These are phyloP conservation scores for Aphrophora alni DNA, from an alignment of 2,888 invertebrate genomes.

Conservation along the genomic window DNA sequence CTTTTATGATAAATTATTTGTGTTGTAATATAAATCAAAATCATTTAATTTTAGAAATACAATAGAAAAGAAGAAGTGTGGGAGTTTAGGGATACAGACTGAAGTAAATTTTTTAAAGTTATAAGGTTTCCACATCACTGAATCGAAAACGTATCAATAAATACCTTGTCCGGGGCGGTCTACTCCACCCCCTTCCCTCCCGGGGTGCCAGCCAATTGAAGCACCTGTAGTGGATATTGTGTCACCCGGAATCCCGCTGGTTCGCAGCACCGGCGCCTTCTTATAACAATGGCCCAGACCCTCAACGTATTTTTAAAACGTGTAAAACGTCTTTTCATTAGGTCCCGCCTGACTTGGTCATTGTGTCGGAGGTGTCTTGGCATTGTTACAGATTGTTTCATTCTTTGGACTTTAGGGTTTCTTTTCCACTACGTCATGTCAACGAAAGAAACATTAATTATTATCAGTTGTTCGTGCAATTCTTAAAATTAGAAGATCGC, in stretches of 20 bases:
- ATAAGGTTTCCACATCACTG: background rate
- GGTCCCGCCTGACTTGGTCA: background rate
- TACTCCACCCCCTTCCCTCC: background rate
- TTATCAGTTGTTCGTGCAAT: too few relatives aligned
- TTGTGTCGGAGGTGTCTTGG: background rate
- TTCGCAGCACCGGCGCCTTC: background rate
- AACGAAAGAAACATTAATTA: background rate
- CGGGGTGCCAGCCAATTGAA: background rate
- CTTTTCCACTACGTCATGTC: background rate
- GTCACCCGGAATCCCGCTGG: background rate
- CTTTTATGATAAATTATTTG: too few relatives aligned
- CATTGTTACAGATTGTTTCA: background rate
- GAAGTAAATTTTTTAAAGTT: too few relatives aligned
- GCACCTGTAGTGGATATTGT: background rate
- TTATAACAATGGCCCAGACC: background rate
- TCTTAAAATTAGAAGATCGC: too few relatives aligned
- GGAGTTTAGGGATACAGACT: background rate
- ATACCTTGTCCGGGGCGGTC: background rate
- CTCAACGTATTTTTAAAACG: background rate
- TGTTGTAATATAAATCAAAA: too few relatives aligned
- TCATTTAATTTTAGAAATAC: too few relatives aligned
- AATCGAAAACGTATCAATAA: slow-evolving; percentile 5
- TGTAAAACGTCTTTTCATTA: background rate
- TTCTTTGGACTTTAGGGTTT: background rate
- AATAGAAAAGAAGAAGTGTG: background rate